phyloP scores from a whole-genome alignment of 2,888 invertebrate species.

The Patella caerulea region DNA sequence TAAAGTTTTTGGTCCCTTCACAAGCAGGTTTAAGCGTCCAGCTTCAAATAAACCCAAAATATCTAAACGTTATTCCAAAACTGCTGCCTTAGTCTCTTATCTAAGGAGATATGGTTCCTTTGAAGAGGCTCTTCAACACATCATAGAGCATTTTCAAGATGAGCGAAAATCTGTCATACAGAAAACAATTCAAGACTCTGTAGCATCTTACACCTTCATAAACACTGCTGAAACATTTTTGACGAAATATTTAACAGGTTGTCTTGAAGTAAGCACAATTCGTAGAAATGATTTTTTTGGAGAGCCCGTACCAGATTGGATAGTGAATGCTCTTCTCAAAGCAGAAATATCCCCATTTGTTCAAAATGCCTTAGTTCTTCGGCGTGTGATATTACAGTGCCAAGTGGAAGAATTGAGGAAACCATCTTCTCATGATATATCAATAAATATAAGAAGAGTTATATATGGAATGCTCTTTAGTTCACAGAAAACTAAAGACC shows the following conservation, averaged over 20 bases:
- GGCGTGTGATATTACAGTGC: constrained; percentile 58
- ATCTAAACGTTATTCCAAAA: constrained; percentile 74
- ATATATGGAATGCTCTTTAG: constrained; percentile 62
- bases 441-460: constrained; percentile 53
- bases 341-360: constrained; percentile 79
- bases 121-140: constrained; percentile 77
- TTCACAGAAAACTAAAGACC: not conserved
- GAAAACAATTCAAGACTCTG: constrained; percentile 53
- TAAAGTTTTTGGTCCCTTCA: constrained; percentile 79
- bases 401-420: constrained; percentile 61
- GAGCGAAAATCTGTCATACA: constrained; percentile 41
- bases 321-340: constrained; percentile 77
- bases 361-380: constrained; percentile 72
- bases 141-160: constrained; percentile 53
- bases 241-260: constrained; percentile 3
- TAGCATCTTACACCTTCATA: constrained; percentile 58
- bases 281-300: constrained; percentile 40
- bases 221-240: constrained; percentile 33
- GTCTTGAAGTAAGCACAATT: not conserved
- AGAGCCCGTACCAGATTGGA: constrained; percentile 76
- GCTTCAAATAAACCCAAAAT: constrained; percentile 54
- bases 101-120: constrained; percentile 66
- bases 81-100: constrained; percentile 84
- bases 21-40: constrained; percentile 71
- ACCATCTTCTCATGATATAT: constrained; percentile 55